Conservation (phyloP, 2,797 vertebrate genomes). For the Tamandua tetradactyla region DNA sequence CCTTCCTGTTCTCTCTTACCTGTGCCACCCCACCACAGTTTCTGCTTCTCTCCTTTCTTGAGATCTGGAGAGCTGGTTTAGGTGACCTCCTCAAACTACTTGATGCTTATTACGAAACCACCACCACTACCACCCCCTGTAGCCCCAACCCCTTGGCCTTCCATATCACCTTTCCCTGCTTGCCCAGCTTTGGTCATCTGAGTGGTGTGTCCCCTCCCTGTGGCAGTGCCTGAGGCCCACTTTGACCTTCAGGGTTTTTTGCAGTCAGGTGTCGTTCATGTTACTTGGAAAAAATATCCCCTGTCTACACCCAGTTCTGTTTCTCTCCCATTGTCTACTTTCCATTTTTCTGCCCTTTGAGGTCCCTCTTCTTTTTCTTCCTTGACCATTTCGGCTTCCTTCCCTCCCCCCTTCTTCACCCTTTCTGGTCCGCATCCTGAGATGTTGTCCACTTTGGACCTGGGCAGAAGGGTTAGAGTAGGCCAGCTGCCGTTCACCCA, state of each 20-base stretch:
- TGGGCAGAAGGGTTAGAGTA: conserved; percentile 39
- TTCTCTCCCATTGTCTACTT: not conserved
- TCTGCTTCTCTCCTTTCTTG: not conserved
- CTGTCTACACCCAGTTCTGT: not conserved
- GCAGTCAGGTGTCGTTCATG: not conserved
- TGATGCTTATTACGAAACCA: not conserved
- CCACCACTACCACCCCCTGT: no score
- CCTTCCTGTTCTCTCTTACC: not conserved
- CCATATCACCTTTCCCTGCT: not conserved
- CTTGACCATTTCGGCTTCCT: conserved; percentile 64
- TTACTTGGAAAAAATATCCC: not conserved
- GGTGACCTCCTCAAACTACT: not conserved
- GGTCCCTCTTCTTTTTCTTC: not conserved
- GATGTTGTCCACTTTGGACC: not conserved
- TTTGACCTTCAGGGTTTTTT: not conserved
- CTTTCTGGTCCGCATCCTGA: not conserved
- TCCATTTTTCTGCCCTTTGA: not conserved
- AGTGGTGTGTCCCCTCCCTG: not conserved
- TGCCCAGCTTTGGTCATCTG: not conserved
- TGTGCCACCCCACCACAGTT: not conserved
- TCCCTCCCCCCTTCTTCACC: conserved; percentile 77
- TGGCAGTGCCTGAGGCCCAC: not conserved
- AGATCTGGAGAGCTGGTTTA: not conserved
- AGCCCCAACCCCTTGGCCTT: not conserved
- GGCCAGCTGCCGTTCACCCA: conserved; percentile 69